Evolutionary conservation across 2,797 vertebrate genomes (phyloP), one percentile per base, ranked within the genome.

Genomic region (Xerus rutilus): DNA sequence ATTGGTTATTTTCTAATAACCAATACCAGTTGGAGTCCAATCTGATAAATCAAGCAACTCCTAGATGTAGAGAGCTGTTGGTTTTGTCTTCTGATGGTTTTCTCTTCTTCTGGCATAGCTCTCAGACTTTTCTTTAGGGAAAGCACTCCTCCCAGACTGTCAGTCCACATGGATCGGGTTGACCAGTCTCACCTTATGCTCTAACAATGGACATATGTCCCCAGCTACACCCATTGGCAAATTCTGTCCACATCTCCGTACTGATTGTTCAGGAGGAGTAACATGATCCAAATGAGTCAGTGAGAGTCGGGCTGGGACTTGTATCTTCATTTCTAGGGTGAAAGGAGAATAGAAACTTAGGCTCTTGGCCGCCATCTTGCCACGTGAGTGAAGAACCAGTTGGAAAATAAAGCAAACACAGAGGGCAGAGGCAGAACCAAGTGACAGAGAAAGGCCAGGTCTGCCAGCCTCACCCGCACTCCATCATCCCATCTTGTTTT

Each of bases 151-250:
- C 23, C 25, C 7, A 21, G 25, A 18, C 20, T 30, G 25, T 32
- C 20, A 8, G 52, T 14, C 30, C 21, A 0, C 28, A 45, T 1
- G 21, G 54, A 5, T 18, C 23, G 47, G 45, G 4, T 1, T 11
- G 39, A 15, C 25, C 13, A 11, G 7, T 7, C 21, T 28, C 5
- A 17, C 4, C 23, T 35, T 45, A 2, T 1, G 39, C 4, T 64
- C 35, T 35, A 3, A 32, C 15, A 32, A 0, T 39, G 15, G 76
- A 25, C 1, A 0, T 15, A 1, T 21, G n/a, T 3, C n/a, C 64
- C 73, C 0, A 2, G 35, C 57, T 49, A 12, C 52, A 77, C 20
- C 30, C 18, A 21, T 25, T 0, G 0, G 77, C 21, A 35, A 2
- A 32, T 62, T 52, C 15, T 49, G 25, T 14, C 28, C 28, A 49